Evolutionary conservation across 2,888 invertebrate species (phyloP).

Genomic region (Rugalucina vietnamica): DNA sequence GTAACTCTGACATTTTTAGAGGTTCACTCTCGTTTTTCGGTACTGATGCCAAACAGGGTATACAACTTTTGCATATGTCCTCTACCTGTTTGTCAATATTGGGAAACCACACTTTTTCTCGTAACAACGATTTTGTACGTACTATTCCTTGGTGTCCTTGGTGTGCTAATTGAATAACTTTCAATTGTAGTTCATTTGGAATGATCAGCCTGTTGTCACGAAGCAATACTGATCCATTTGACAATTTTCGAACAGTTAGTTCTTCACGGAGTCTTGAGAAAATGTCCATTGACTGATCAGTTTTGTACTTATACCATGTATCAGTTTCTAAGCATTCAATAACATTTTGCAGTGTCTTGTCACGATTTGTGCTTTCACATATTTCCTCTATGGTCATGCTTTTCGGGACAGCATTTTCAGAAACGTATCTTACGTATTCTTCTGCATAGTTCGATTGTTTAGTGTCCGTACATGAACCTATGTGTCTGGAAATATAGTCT

Average conservation of each 20-base stretch:
- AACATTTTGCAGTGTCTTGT: slow-evolving; percentile 54
- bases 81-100: slow-evolving; percentile 57
- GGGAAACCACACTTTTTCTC: slow-evolving; percentile 66
- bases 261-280: too few species aligned
- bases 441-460: slow-evolving; percentile 58
- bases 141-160: slow-evolving; percentile 66
- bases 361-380: slow-evolving; percentile 39
- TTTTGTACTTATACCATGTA: slow-evolving; percentile 49
- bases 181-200: slow-evolving; percentile 36
- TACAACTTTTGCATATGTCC: slow-evolving; percentile 27
- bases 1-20: slow-evolving; percentile 51
- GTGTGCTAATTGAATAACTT: slow-evolving; percentile 59
- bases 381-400: slow-evolving; percentile 68
- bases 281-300: too few species aligned
- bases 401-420: slow-evolving; percentile 47
- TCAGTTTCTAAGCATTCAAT: slow-evolving; percentile 41
- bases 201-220: slow-evolving; percentile 40
- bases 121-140: slow-evolving; percentile 58
- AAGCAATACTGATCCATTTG: slow-evolving; percentile 14
- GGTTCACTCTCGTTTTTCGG: slow-evolving; percentile 61
- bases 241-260: slow-evolving; percentile 17
- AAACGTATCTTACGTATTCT: slow-evolving; percentile 63
- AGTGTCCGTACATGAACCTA: slow-evolving; percentile 14
- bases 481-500: slow-evolving; percentile 66
- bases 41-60: slow-evolving; percentile 26